Conservation (phyloP, 2,113 vertebrate species). For the Chloebia gouldiae region DNA sequence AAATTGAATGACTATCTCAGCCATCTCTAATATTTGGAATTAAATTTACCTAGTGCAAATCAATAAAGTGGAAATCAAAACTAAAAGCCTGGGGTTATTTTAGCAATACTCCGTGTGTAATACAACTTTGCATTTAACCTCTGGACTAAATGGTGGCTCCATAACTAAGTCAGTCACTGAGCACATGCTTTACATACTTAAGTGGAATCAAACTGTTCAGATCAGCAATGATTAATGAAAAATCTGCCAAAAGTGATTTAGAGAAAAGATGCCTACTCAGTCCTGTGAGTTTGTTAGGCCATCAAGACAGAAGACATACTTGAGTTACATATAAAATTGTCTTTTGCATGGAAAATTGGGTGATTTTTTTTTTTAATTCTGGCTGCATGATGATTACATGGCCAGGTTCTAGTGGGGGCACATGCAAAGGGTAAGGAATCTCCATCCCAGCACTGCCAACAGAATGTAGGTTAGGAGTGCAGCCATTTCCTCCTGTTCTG, state of each 20-base stretch:
- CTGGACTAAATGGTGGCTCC: neutral
- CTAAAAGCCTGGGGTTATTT: constrained; percentile 55
- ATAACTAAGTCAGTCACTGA: neutral
- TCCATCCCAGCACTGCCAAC: neutral
- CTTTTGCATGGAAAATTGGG: neutral
- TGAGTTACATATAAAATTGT: neutral
- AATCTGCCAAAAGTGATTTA: neutral
- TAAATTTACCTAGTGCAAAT: constrained; percentile 66
- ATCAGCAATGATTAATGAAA: neutral
- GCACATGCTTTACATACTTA: neutral
- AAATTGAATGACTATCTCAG: constrained; percentile 51
- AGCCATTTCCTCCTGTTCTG: neutral
- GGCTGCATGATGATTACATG: rapidly evolving
- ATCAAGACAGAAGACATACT: neutral
- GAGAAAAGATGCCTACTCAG: neutral
- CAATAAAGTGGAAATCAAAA: constrained; percentile 70
- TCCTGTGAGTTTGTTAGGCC: neutral
- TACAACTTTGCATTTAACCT: constrained; percentile 53
- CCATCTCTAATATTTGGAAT: constrained; percentile 60
- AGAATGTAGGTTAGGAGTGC: neutral
- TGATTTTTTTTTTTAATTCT: neutral
- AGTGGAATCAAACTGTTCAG: neutral
- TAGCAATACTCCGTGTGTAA: constrained; percentile 18
- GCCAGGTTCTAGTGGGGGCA: neutral
- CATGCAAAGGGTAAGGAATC: neutral